phyloP scores from a whole-genome alignment of 2,888 invertebrate genomes.

The Tipula confusa region DNA sequence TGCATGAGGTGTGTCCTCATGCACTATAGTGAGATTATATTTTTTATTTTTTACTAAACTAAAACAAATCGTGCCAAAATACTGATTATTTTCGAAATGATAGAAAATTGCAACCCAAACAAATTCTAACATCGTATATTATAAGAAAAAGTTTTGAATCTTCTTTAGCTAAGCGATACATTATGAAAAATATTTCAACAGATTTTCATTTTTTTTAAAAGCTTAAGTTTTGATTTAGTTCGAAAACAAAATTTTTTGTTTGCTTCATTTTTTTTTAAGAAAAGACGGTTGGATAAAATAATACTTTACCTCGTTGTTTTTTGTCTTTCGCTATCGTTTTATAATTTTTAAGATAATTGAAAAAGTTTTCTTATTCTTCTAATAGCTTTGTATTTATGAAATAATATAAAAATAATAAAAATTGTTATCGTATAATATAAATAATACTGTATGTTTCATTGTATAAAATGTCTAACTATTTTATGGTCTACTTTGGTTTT shows the following conservation, averaged over 20 bases:
- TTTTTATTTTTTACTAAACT: neutral
- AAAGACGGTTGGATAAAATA: neutral
- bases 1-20: too few species aligned
- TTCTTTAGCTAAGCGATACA: neutral
- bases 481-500: neutral
- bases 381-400: conserved; percentile 1
- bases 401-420: neutral
- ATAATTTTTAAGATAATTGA: neutral
- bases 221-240: conserved; percentile 3
- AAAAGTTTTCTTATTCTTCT: neutral
- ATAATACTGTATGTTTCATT: conserved; percentile 3
- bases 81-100: neutral
- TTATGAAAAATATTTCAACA: neutral
- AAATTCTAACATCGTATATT: neutral
- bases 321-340: neutral
- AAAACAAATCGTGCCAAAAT: neutral
- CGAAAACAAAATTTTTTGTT: neutral
- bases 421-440: neutral
- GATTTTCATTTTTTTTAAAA: neutral
- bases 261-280: neutral
- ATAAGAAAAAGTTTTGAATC: neutral
- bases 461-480: neutral
- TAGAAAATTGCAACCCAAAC: neutral
- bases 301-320: too few species aligned
- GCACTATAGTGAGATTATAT: too few species aligned